Percentiles rank a stretch among this genome's conserved stretches.
These are phyloP conservation scores for Chrysolina oricalcia DNA, from an alignment of 2,888 invertebrate genomes.

Conservation along the genomic window DNA sequence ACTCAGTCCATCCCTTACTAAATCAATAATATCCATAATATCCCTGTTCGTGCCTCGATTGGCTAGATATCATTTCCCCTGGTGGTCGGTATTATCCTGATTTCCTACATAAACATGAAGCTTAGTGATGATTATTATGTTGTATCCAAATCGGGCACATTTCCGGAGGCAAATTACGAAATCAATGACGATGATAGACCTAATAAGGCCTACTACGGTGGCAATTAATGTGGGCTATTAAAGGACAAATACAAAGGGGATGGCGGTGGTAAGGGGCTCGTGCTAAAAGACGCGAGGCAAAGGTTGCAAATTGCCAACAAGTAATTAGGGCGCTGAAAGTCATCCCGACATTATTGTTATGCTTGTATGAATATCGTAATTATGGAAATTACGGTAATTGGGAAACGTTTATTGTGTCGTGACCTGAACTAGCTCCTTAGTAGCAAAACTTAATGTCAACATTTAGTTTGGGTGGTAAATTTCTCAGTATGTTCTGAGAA, in stretches of 20 bases:
- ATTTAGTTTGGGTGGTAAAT: neutral
- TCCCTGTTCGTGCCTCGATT: neutral
- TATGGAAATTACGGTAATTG: constrained; percentile 28
- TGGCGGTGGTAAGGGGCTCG: constrained; percentile 23
- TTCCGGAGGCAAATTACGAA: constrained; percentile 41
- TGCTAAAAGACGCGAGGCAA: constrained; percentile 32
- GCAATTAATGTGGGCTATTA: constrained; percentile 41
- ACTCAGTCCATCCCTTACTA: neutral
- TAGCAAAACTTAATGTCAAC: neutral
- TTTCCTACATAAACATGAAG: constrained; percentile 38
- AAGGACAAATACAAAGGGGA: constrained; percentile 38
- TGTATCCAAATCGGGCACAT: constrained; percentile 40
- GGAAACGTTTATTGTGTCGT: constrained; percentile 18
- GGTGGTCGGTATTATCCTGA: constrained; percentile 31
- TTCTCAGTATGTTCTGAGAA: no score
- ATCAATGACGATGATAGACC: constrained; percentile 42
- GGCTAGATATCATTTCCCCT: constrained; percentile 5
- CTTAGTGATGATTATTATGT: constrained; percentile 39
- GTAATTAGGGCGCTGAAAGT: constrained; percentile 33
- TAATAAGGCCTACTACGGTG: constrained; percentile 34
- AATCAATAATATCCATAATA: constrained; percentile 21
- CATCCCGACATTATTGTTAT: neutral
- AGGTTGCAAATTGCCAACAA: constrained; percentile 37
- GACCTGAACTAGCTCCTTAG: neutral
- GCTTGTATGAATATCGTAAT: constrained; percentile 23